Evolutionary conservation across 2,888 invertebrate species (phyloP).

Genomic region (Drosophila aldrichi): DNA sequence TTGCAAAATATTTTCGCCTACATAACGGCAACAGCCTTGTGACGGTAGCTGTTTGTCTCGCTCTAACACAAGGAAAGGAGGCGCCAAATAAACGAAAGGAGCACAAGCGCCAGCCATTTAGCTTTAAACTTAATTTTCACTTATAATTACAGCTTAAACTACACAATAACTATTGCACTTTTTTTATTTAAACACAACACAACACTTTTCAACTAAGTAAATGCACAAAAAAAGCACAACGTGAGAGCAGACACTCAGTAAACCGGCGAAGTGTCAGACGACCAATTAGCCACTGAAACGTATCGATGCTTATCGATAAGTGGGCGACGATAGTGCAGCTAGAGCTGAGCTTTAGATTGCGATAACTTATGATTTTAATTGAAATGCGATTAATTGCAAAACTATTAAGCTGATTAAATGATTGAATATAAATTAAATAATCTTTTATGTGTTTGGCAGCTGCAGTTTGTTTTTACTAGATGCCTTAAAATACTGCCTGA

Average conservation of each 20-base stretch:
- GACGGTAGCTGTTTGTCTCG: neutral
- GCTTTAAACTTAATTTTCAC: neutral
- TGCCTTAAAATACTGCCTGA: conserved; percentile 13
- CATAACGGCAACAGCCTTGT: neutral
- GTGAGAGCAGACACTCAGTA: neutral
- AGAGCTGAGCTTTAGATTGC: neutral
- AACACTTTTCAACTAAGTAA: neutral
- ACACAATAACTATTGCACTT: neutral
- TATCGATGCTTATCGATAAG: conserved; percentile 26
- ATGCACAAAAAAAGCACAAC: neutral
- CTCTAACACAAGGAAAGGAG: conserved; percentile 1
- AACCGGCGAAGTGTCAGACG: neutral
- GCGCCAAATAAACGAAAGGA: neutral
- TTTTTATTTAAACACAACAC: neutral
- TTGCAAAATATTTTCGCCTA: neutral
- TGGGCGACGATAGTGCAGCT: conserved; percentile 1
- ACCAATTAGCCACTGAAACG: conserved; percentile 11
- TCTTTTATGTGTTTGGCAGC: neutral
- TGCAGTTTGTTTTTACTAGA: neutral
- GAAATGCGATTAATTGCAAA: conserved; percentile 15
- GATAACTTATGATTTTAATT: neutral
- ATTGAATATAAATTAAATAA: conserved; percentile 4
- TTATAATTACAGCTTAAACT: neutral
- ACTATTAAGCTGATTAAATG: neutral
- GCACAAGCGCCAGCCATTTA: neutral